A percentile compares a stretch with the other conserved stretches of the same genome.
Conservation (phyloP, 2,797 vertebrate species). For the Scarus forsteni region DNA sequence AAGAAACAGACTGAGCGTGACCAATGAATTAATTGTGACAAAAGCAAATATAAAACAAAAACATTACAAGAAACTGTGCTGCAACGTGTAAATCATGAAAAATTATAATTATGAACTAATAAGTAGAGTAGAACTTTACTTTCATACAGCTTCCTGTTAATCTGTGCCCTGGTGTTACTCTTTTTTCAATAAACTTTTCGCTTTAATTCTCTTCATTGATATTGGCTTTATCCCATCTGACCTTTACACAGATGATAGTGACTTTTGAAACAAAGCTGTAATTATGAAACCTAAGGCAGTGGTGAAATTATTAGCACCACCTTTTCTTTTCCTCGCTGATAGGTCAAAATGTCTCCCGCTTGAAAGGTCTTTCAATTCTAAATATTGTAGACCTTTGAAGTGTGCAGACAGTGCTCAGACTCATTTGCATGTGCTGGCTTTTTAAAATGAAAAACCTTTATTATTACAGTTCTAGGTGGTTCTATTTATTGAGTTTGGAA, state of each 20-base stretch:
- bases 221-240: too few species aligned
- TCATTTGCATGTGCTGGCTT: slow-evolving; percentile 28
- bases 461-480: neutral
- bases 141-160: too few species aligned
- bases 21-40: slow-evolving; percentile 5
- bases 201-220: too few species aligned
- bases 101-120: too few species aligned
- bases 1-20: neutral
- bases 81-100: too few species aligned
- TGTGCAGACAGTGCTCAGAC: slow-evolving; percentile 9
- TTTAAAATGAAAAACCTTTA: slow-evolving; percentile 20
- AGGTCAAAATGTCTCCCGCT: slow-evolving; percentile 17
- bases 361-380: slow-evolving; percentile 12
- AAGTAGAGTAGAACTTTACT: too few species aligned
- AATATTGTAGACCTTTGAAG: slow-evolving; percentile 28
- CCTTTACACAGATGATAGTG: too few species aligned
- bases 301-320: slow-evolving; percentile 33
- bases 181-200: too few species aligned
- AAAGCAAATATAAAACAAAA: slow-evolving; percentile 1
- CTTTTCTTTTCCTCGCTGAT: slow-evolving; percentile 12
- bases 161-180: too few species aligned
- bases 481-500: slow-evolving; percentile 11
- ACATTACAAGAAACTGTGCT: neutral
- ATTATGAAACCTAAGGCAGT: slow-evolving; percentile 23
- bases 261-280: slow-evolving; percentile 7